Conservation (phyloP, 2,113 vertebrate genomes). For the Cricetomys ansorgei region DNA sequence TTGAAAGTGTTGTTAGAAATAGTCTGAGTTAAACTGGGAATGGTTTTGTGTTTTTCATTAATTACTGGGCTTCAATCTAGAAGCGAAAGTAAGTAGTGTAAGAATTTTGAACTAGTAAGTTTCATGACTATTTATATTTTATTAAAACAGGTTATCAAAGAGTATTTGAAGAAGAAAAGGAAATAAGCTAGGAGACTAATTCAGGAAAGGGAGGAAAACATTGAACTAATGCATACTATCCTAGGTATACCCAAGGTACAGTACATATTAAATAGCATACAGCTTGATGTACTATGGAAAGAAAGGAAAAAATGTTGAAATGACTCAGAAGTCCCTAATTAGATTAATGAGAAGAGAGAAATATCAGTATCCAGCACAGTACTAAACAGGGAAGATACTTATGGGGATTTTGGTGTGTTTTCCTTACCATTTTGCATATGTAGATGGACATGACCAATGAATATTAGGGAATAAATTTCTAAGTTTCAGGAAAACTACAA, state of each 20-base stretch:
- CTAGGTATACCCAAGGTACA: rapidly evolving
- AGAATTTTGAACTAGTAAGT: neutral
- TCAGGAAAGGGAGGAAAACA: neutral
- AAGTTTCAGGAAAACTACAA: neutral
- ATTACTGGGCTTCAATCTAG: neutral
- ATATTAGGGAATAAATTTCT: neutral
- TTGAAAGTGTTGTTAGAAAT: neutral
- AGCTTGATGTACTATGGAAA: neutral
- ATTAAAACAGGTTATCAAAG: neutral
- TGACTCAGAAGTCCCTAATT: neutral
- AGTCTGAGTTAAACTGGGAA: neutral
- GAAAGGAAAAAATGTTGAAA: neutral
- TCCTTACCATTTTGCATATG: neutral
- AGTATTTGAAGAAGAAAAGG: neutral
- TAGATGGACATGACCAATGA: neutral
- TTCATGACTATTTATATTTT: neutral
- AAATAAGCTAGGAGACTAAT: neutral
- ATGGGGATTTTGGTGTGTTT: neutral
- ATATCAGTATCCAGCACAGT: neutral
- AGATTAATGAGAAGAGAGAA: neutral
- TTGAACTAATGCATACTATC: neutral
- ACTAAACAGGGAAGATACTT: neutral
- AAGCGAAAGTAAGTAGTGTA: neutral
- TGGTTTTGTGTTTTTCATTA: neutral
- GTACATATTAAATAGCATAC: neutral